Evolutionary conservation across 2,888 invertebrate genomes (phyloP), one percentile per base, ranked within the genome.

Genomic region (Lithosia quadra): DNA sequence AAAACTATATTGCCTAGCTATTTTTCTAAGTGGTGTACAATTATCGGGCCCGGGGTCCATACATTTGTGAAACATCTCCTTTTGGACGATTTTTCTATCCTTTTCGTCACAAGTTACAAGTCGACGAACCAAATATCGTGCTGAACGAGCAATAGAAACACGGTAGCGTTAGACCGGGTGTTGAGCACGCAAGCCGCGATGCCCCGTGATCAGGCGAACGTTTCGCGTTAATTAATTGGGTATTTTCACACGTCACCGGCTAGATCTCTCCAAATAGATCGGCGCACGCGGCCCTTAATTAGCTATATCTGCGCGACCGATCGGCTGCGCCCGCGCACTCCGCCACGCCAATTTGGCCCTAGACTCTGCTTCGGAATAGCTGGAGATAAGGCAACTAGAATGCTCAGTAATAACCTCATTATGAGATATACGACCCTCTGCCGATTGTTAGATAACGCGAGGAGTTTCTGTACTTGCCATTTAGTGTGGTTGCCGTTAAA

Each of bases 241-340:
- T 94, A 93, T 95, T 95, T 95, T 95, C 95, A 95, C 95, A 95
- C 95, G 95, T 95, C 95, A 94, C 86, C 89, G 89, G 90, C 89
- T 90, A 93, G 93, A 95, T 95, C 95, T 92, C 87, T 90, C 93
- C 93, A 92, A 95, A 93, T 94, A 94, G 95, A 95, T 95, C 94
- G 92, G 90, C 88, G 90, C 88, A 86, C 88, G 88, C 86, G 92
- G 91, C 88, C 93, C 93, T 94, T 95, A 93, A 95, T 95, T 95
- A 95, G 92, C 90, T 90, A 88, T 94, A 95, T 95, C 95, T 87
- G 84, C 80, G 84, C 84, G 86, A 82, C 82, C 88, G 90, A 94
- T 94, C 94, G 87, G 86, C 86, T 86, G 91, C 91, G 92, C 91
- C 89, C 84, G 90, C 91, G 92, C 90, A 91, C 88, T 88, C 86